Conservation (phyloP, 2,888 invertebrate species). For the Amblyjoppa fuscipennis region DNA sequence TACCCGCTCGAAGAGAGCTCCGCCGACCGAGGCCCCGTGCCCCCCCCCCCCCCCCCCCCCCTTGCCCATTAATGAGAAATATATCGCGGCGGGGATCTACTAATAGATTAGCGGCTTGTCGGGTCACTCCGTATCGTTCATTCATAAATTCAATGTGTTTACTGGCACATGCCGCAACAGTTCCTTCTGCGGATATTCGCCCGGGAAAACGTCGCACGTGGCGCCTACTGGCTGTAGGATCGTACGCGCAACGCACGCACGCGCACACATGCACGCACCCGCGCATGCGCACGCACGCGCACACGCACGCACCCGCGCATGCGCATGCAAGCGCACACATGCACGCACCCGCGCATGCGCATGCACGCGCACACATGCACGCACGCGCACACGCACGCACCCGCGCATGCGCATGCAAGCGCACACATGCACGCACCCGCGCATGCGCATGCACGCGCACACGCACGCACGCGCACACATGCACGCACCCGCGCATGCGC, state of each 20-base stretch:
- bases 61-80: conserved; percentile 77
- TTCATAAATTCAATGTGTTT: conserved; percentile 64
- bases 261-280: conserved; percentile 6
- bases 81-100: conserved; percentile 77
- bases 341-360: too few relatives aligned
- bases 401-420: neutral
- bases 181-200: conserved; percentile 24
- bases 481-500: too few relatives aligned
- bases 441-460: too few relatives aligned
- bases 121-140: conserved; percentile 44
- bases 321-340: too few relatives aligned
- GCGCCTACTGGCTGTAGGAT: conserved; percentile 37
- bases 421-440: conserved; percentile 7
- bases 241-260: conserved; percentile 8
- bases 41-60: conserved; percentile 30
- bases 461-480: neutral
- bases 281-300: neutral
- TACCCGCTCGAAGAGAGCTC: neutral
- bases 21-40: conserved; percentile 7
- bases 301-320: conserved; percentile 3
- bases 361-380: neutral
- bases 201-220: conserved; percentile 65
- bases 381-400: neutral
- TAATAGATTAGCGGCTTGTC: conserved; percentile 75
- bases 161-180: conserved; percentile 31